Evolutionary conservation across 2,113 vertebrate species (phyloP), one percentile per base, ranked within the genome.

Genomic region (Rhodinocichla rosea): DNA sequence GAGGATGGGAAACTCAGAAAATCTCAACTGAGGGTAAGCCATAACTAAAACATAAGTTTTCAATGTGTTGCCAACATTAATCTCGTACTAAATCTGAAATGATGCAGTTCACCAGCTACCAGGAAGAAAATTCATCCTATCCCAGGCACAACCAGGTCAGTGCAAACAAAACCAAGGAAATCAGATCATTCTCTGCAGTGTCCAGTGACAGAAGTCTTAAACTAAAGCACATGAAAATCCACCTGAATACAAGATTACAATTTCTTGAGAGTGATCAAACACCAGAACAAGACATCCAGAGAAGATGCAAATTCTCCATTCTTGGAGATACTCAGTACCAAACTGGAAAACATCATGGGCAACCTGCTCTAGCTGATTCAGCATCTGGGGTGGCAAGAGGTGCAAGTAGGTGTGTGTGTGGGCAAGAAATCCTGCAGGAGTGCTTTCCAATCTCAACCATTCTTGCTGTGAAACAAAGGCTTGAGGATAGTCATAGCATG

Each of bases 331-430:
- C 10, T n/a, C 26, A 19, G 17, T 37, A 62, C 15, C 4, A 13
- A 75, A 5, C 7, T 23, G 18, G 22, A 30, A 20, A 70, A 23
- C 3, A 4, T 40, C 19, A 27, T 62, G 11, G 15, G 3, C 10
- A 45, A 11, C 10, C 9, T 57, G 13, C 7, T 67, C 8, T 42
- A 49, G 11, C 3, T 49, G 24, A 83, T 11, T 77, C n/a, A 82
- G 13, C 15, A 47, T 13, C 33, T 3, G 1, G 7, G 11, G 14
- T 20, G 15, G 8, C 3, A 18, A 49, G 21, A 57, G 17, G 3
- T 13, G 3, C 6, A 42, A 35, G 21, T 9, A 49, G 42, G 21
- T 14, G 42, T 22, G 8, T 22, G 8, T 22, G 3, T 11, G 4
- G 8, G 23, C 16, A 56, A n/a, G 15, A 39, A 50, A 27, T 45